Conservation (phyloP, 2,797 vertebrate genomes). For the Gephyroberyx darwinii region DNA sequence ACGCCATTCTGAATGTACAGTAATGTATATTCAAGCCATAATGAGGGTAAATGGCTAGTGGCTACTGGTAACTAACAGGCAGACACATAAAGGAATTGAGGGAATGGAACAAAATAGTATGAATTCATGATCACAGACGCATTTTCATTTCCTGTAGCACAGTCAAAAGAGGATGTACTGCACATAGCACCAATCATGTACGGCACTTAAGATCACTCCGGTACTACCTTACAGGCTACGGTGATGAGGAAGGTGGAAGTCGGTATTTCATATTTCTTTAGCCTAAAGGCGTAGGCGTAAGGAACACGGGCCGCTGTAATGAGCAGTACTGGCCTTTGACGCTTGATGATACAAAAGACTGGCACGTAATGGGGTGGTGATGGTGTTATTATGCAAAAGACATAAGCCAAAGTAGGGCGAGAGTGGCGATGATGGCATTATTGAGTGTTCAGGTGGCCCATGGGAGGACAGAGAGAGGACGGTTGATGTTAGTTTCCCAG, state of each 20-base stretch:
- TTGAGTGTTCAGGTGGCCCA: conserved; percentile 53
- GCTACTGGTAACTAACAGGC: background rate
- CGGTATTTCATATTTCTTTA: conserved; percentile 2
- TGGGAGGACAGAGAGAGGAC: conserved; percentile 57
- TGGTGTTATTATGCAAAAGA: conserved; percentile 64
- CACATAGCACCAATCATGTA: background rate
- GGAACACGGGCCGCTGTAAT: conserved; percentile 37
- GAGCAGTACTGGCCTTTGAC: conserved; percentile 41
- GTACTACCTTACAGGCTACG: background rate
- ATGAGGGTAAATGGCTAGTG: background rate
- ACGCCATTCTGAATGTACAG: background rate
- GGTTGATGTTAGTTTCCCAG: conserved; percentile 65
- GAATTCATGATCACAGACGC: conserved; percentile 8
- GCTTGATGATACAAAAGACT: conserved; percentile 45
- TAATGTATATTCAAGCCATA: conserved; percentile 26
- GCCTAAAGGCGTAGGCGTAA: conserved; percentile 17
- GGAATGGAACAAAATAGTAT: conserved; percentile 1
- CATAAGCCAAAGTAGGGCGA: conserved; percentile 50
- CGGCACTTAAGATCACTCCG: background rate
- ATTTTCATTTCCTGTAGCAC: conserved; percentile 4
- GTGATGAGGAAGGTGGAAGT: conserved; percentile 4
- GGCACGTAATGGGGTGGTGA: conserved; percentile 53
- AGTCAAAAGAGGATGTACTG: background rate
- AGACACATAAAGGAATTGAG: conserved; percentile 13
- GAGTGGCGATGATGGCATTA: conserved; percentile 46